These are phyloP conservation scores for Drosophila nr. medialis DNA, from an alignment of 2,888 invertebrate genomes.

Conservation along the genomic window DNA sequence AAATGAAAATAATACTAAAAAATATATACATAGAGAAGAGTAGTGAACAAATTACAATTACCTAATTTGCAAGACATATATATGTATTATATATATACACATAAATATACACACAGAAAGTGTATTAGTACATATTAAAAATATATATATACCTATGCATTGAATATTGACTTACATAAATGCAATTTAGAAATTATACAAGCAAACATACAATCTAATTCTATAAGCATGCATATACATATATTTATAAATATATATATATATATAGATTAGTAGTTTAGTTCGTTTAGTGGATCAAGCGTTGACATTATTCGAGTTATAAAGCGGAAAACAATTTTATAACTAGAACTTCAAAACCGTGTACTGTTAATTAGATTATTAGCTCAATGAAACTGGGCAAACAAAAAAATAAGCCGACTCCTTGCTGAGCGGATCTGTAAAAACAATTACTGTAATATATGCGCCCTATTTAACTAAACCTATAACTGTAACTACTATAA, in stretches of 20 bases:
- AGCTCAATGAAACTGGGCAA: constrained; percentile 44
- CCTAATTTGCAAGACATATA: constrained; percentile 62
- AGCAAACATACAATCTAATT: constrained; percentile 38
- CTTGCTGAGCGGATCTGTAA: constrained; percentile 52
- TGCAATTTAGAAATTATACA: constrained; percentile 71
- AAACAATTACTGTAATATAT: constrained; percentile 66
- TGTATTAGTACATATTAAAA: constrained; percentile 13
- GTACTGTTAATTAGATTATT: constrained; percentile 50
- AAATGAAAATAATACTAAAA: constrained; percentile 20
- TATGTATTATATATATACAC: constrained; percentile 6
- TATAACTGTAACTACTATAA: constrained; percentile 15
- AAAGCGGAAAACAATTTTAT: constrained; percentile 27
- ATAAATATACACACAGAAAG: constrained; percentile 14
- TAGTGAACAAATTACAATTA: constrained; percentile 41
- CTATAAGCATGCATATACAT: constrained; percentile 40
- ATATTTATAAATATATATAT: constrained; percentile 27
- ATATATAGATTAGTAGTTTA: constrained; percentile 49
- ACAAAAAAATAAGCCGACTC: constrained; percentile 6
- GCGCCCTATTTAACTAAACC: constrained; percentile 49
- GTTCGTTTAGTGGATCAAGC: constrained; percentile 70
- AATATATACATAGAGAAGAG: constrained; percentile 25
- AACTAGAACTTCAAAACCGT: constrained; percentile 21
- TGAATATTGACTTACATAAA: constrained; percentile 61
- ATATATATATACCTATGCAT: constrained; percentile 33
- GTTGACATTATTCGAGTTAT: constrained; percentile 70